Base-by-base conservation (phyloP, 2,888 invertebrate genomes). In the Cotesia congregata region DNA sequence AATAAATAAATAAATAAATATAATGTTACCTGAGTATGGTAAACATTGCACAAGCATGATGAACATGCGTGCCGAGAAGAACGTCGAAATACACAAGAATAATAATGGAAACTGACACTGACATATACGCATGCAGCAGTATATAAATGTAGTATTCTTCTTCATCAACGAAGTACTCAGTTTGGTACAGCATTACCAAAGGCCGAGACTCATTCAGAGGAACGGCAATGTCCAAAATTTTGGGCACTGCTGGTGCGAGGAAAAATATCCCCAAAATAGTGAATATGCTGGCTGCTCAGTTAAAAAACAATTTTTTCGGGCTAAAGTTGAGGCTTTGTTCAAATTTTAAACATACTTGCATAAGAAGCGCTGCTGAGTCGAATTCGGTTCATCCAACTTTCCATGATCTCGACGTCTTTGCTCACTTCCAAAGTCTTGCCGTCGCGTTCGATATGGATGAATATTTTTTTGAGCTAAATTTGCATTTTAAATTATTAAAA, bases 11-110 rank as follows among this genome's bases (percentile, higher is more conserved):
- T n/a, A n/a, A n/a, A n/a, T n/a, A n/a, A 5, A 72, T 20, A 50
- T 2, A n/a, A 41, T 39, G 68, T 73, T 69, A 80, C 80, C 79
- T 72, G 12, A 80, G 20, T 6, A 70, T 74, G 1, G 76, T 68
- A 61, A 80, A 80, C 62, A 81, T 77, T n/a, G 76, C 77, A n/a
- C 80, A 78, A 0, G 72, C 76, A 38, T 81, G 80, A 72, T 80
- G 77, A n/a, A 80, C 68, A 65, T 78, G 77, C 38, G 76, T 77
- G 5, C 73, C 75, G 12, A 78, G 76, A 75, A 81, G 71, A 20
- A 77, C 72, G 67, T 81, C 79, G 50, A 79, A 80, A 41, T 67
- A 78, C 12, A 80, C 30, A 38, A 80, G 67, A 41, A 78, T 73
- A 0, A 59, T 62, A 0, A 79, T 12, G 4, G 68, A 68, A 60